A percentile compares a stretch with the other conserved stretches of the same genome.
phyloP scores from a whole-genome alignment of 92 coral and sea anemone genomes.

The Heteractis magnifica region DNA sequence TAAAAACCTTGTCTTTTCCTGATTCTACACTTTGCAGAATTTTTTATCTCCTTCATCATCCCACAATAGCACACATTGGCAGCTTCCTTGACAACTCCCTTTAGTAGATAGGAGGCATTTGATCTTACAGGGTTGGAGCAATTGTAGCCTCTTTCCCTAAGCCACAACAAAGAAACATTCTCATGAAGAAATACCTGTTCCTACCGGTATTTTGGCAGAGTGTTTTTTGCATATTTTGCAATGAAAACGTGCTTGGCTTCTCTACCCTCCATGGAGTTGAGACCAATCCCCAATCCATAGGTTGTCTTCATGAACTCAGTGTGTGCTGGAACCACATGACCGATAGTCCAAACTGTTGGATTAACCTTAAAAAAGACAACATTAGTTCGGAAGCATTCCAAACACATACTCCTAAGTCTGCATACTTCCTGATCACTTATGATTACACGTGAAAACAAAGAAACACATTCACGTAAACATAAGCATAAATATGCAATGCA shows the following conservation, averaged over 20 bases:
- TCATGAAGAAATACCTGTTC: conserved; percentile 44
- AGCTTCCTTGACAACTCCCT: conserved; percentile 20
- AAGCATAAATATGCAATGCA: not conserved
- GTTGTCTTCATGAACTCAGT: conserved; percentile 33
- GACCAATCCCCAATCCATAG: conserved; percentile 49
- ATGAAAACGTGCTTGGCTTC: conserved; percentile 51
- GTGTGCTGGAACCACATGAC: conserved; percentile 37
- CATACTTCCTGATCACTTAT: conserved; percentile 14
- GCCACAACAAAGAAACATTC: conserved; percentile 44
- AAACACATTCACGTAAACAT: not conserved
- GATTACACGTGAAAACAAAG: not conserved
- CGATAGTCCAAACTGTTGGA: not conserved
- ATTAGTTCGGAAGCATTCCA: conserved; percentile 15
- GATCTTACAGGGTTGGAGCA: conserved; percentile 13
- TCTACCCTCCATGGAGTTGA: conserved; percentile 57
- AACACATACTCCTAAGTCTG: not conserved
- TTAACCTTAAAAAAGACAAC: conserved; percentile 24
- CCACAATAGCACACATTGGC: not conserved
- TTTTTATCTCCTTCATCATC: not conserved
- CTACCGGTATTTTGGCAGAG: conserved; percentile 28
- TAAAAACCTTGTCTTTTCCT: not conserved
- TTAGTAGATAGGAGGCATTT: conserved; percentile 30
- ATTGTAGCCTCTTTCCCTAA: conserved; percentile 40
- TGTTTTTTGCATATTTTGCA: conserved; percentile 35
- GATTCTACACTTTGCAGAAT: not conserved